Conservation (phyloP, 2,113 vertebrate species). For the Steatornis caripensis region DNA sequence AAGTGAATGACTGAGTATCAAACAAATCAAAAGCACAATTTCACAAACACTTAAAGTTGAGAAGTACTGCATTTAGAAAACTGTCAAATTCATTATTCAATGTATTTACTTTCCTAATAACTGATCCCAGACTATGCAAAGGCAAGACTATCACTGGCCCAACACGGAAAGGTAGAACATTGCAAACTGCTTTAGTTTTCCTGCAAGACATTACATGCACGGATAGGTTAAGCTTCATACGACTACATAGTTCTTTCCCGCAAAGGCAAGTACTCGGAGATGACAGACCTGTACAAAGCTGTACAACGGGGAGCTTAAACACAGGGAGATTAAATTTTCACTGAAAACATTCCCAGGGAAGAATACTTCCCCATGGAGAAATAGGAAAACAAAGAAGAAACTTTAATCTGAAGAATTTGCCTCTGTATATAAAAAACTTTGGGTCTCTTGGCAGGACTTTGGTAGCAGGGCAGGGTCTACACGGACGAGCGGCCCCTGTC, state of each 20-base stretch:
- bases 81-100: neutral
- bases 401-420: neutral
- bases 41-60: neutral
- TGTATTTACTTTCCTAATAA: neutral
- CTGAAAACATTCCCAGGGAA: neutral
- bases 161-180: neutral
- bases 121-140: neutral
- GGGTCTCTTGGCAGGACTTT: too few relatives aligned
- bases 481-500: too few relatives aligned
- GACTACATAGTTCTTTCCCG: neutral
- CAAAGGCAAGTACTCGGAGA: neutral
- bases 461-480: too few relatives aligned
- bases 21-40: neutral
- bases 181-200: neutral
- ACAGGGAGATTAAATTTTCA: neutral
- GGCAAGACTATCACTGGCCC: neutral
- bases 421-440: neutral
- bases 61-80: neutral
- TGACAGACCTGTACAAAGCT: neutral
- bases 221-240: neutral
- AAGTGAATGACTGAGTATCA: neutral
- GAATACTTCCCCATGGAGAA: neutral
- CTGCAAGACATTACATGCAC: neutral
- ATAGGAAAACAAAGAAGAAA: neutral
- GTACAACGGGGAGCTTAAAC: neutral